Evolutionary conservation across 2,113 vertebrate species (phyloP).

Genomic region (Sciurus niger): DNA sequence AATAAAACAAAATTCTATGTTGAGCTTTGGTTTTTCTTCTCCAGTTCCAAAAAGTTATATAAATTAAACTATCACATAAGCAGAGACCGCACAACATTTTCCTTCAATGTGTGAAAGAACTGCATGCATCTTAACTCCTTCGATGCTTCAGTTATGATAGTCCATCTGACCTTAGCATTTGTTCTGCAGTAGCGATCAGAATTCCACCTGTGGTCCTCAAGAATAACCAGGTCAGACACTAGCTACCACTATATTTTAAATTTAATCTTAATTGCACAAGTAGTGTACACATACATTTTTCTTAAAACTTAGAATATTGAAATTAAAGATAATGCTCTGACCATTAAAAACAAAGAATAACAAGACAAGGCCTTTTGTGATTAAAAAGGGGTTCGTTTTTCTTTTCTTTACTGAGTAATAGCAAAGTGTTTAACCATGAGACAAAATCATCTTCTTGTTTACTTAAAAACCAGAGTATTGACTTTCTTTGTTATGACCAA

Average conservation of each 20-base stretch:
- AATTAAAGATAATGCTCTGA: background rate
- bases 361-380: background rate
- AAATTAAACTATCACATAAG: constrained; percentile 79
- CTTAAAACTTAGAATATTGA: background rate
- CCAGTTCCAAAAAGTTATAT: constrained; percentile 72
- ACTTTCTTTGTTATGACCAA: background rate
- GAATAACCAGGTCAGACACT: background rate
- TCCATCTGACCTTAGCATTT: background rate
- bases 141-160: background rate
- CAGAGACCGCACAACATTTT: constrained; percentile 65
- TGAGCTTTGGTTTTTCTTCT: constrained; percentile 85
- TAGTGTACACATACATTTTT: background rate
- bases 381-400: background rate
- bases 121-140: background rate
- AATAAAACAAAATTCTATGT: constrained; percentile 78
- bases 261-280: background rate
- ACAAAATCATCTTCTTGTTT: background rate
- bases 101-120: constrained; percentile 59
- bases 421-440: background rate
- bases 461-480: constrained; percentile 36
- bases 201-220: background rate
- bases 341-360: background rate
- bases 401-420: constrained; percentile 24
- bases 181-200: background rate
- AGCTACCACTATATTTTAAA: background rate